phyloP scores from a whole-genome alignment of 2,113 vertebrate species.

The Apodemus sylvaticus region DNA sequence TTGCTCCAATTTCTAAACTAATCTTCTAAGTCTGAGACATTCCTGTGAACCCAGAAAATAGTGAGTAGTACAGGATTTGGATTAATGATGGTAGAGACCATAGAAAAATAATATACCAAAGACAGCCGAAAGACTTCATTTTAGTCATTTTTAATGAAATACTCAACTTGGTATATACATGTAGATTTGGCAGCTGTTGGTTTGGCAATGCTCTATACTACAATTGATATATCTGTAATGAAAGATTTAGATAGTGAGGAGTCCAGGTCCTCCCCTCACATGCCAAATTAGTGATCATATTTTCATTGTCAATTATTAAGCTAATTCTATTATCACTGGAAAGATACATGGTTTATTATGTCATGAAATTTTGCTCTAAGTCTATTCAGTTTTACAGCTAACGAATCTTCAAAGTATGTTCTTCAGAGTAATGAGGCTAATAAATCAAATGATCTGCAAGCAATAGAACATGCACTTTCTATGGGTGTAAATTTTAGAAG shows the following conservation, averaged over 20 bases:
- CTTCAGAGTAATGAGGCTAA: constrained; percentile 36
- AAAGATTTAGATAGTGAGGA: constrained; percentile 48
- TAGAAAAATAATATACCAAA: constrained; percentile 37
- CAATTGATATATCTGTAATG: constrained; percentile 40
- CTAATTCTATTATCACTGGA: constrained; percentile 52
- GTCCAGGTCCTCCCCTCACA: not conserved
- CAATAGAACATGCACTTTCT: constrained; percentile 41
- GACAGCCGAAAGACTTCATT: not conserved
- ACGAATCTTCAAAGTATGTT: constrained; percentile 38
- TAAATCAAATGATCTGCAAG: constrained; percentile 34
- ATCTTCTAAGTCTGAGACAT: constrained; percentile 60
- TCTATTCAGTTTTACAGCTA: constrained; percentile 26
- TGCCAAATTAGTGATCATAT: constrained; percentile 9
- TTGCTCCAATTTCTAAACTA: constrained; percentile 69
- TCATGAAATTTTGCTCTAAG: constrained; percentile 38
- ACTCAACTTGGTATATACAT: not conserved
- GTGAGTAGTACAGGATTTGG: constrained; percentile 26
- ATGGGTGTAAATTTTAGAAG: not conserved
- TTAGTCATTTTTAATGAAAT: constrained; percentile 36
- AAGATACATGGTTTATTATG: constrained; percentile 14
- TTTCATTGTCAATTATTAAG: constrained; percentile 52
- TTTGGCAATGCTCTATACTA: constrained; percentile 41
- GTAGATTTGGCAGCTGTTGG: constrained; percentile 24
- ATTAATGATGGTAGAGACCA: constrained; percentile 34
- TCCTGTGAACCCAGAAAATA: constrained; percentile 43